A percentile compares a stretch with the other conserved stretches of the same genome.
Conservation (phyloP, 1,140 invertebrate genomes). For the Gonatopus flavifemur region DNA sequence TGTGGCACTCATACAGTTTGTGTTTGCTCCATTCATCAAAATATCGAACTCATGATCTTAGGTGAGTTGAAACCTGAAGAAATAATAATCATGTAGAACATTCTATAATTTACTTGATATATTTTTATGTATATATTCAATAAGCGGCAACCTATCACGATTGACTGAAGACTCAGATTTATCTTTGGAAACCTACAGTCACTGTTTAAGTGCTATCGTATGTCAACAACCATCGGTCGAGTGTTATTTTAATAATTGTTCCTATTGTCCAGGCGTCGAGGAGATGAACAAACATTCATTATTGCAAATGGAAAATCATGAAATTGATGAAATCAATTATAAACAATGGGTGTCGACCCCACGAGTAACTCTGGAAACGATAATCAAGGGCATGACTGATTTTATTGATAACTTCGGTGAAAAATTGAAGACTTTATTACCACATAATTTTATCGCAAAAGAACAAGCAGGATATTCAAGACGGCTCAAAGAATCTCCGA, state of each 20-base stretch:
- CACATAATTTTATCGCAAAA: conserved; percentile 26
- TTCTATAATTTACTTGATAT: background rate
- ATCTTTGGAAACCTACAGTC: background rate
- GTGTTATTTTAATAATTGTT: conserved; percentile 3
- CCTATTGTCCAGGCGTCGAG: no score
- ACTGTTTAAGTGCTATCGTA: conserved; percentile 5
- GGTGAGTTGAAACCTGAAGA: no score
- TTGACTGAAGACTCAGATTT: background rate
- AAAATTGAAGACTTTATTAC: conserved; percentile 10
- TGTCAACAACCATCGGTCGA: conserved; percentile 9
- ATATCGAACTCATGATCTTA: background rate
- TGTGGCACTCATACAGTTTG: conserved; percentile 2
- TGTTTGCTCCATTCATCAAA: conserved; percentile 5
- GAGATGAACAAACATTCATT: background rate
- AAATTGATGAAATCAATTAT: no score
- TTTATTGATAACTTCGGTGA: conserved; percentile 14
- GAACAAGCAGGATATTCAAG: conserved; percentile 19
- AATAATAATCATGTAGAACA: background rate
- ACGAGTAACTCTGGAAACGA: conserved; percentile 10
- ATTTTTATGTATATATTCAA: background rate
- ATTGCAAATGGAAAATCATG: conserved; percentile 8
- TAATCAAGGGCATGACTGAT: conserved; percentile 5
- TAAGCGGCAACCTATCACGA: background rate
- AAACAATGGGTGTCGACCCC: conserved; percentile 10
- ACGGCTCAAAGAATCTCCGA: conserved; percentile 16